Evolutionary conservation across 2,797 vertebrate species (phyloP), one percentile per base, ranked within the genome.

Genomic region (Rhinatrema bivittatum): DNA sequence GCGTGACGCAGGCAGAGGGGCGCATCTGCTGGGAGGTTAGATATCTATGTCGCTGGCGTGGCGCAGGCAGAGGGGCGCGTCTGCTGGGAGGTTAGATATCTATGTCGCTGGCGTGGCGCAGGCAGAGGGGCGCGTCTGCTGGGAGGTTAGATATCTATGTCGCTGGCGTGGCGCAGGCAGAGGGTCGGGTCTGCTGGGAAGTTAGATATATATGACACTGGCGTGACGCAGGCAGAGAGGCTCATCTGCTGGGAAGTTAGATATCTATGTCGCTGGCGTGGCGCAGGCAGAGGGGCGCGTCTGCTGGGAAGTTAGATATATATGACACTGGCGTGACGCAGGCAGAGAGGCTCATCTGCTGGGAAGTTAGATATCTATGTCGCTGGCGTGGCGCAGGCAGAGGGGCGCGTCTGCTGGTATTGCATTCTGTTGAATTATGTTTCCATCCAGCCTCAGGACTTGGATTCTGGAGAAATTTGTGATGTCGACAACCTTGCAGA

Each of bases 381-480:
- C 64, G 15, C 74, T 76, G 35, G 91, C 91, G 12, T 76, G 63
- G 17, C 93, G 88, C 59, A 99, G 81, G 66, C 95, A 99, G 10
- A 85, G 75, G 2, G 84, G 70, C 0, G 87, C 86, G 0, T 97
- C 91, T 0, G 70, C 61, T 0, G 94, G 94, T 60, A 97, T 60
- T 3, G 88, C 87, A n/a, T 71, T 68, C 3, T 40, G 50, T 27
- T 75, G 63, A 61, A 99, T 85, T 56, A 87, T 86, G 4, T 99
- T 99, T 5, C 93, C 94, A 1, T 97, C 94, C 40, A 99, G 77
- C 17, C 94, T 86, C 65, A 99, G 72, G 5, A 93, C 89, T 67
- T 53, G 84, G 36, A 99, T 89, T 51, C 77, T 87, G 36, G 94
- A 99, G 84, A 91, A 99, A 72, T 87, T 95, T 62, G 81, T 74